These are phyloP conservation scores for Agrochola macilenta DNA, from an alignment of 2,888 invertebrate species.

Conservation along the genomic window DNA sequence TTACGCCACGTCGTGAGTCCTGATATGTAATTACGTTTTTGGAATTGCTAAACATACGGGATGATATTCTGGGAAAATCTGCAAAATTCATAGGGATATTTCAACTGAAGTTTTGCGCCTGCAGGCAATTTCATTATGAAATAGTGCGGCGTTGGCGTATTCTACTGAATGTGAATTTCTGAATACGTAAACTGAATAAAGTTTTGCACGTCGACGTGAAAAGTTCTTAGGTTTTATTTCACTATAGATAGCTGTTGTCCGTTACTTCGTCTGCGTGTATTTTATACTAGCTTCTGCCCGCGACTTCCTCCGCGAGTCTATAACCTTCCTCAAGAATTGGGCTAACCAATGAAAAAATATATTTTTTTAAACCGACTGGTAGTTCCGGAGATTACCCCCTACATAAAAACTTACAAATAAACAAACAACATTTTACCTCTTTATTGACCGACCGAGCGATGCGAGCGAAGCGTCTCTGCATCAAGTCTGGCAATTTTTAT, in stretches of 20 bases:
- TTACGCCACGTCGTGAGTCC: constrained; percentile 30
- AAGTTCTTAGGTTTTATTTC: background rate
- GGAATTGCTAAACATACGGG: constrained; percentile 34
- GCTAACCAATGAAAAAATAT: too few species aligned
- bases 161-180: background rate
- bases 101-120: background rate
- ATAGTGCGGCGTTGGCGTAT: background rate
- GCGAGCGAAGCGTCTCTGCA: too few species aligned
- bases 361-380: too few species aligned
- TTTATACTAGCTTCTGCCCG: too few species aligned
- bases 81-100: background rate
- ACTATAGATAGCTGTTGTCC: background rate
- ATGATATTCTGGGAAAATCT: background rate
- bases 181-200: background rate
- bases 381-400: too few species aligned
- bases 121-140: background rate
- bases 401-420: too few species aligned
- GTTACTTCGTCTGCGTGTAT: too few species aligned
- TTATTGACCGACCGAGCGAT: too few species aligned
- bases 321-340: too few species aligned
- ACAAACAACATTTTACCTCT: too few species aligned
- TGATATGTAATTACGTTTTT: constrained; percentile 59
- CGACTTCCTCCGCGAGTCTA: too few species aligned
- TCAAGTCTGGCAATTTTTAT: too few species aligned
- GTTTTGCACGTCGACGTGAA: background rate